Evolutionary conservation across 2,113 vertebrate genomes (phyloP), one percentile per base, ranked within the genome.

Genomic region (Sardina pilchardus): DNA sequence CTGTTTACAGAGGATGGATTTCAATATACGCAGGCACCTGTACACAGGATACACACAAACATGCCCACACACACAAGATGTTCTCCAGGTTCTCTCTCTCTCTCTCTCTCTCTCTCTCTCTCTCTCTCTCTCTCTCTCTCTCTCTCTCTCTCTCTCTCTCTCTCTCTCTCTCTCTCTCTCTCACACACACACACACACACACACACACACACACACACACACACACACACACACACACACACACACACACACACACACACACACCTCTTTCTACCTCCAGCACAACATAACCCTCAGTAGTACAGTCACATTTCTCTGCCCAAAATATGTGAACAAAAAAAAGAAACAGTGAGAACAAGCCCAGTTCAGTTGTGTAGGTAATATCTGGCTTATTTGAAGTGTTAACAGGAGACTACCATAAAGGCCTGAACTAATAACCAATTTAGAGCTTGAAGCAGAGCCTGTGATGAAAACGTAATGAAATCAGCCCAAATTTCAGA

Each of bases 381-480:
- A 91, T 89, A 90, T 91, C 86, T 88, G 90, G 50, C 88, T 93
- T 84, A 93, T 93, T 93, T 93, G 87, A 94, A 91, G 92, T 93
- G 91, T 90, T 93, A 93, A 94, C 91, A 91, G 92, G 89, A 85
- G 42, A 89, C 85, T 86, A 89, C 89, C 89, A 91, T 86, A 92
- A 91, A 91, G 92, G 91, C 89, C 89, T 0, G 75, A 90, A 89
- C 89, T 94, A 93, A 92, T 94, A 90, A 93, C 91, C 91, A 92
- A 94, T 93, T 94, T 93, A 87, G 89, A 90, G 93, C 91, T 93
- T 94, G 91, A 92, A 92, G 92, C 83, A 85, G 82, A 85, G 89
- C 67, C 82, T 86, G 85, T 87, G 92, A 92, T 94, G 92, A 94
- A 94, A 93, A 87, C 90, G 91, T 93, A 93, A 94, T 94, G 91